A percentile compares a stretch with the other conserved stretches of the same genome.
These are phyloP conservation scores for Hippocampus comes DNA, from an alignment of 2,113 vertebrate species.

Conservation along the genomic window DNA sequence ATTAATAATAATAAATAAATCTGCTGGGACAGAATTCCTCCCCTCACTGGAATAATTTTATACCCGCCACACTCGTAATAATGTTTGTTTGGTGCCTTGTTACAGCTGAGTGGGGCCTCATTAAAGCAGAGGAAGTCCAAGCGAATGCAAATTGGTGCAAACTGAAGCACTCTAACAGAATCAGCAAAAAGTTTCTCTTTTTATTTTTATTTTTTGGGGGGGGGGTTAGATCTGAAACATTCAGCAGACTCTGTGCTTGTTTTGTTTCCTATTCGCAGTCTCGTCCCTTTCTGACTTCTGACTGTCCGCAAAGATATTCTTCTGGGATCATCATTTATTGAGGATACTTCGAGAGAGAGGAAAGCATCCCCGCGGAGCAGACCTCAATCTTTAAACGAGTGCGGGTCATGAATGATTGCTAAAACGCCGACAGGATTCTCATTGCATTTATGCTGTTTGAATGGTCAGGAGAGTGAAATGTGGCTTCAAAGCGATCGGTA, in stretches of 20 bases:
- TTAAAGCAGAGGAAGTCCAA: constrained; percentile 11
- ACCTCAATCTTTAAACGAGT: constrained; percentile 27
- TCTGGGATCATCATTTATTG: constrained; percentile 58
- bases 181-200: not conserved
- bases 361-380: constrained; percentile 36
- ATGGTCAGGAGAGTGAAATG: constrained; percentile 29
- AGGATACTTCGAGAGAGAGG: constrained; percentile 30
- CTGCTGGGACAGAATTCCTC: not conserved
- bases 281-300: constrained; percentile 2
- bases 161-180: not conserved
- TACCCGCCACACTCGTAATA: not conserved
- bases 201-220: not conserved
- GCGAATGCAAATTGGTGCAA: constrained; percentile 25
- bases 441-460: constrained; percentile 2
- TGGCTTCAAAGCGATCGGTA: not conserved
- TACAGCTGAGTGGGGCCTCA: constrained; percentile 16
- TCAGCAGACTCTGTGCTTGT: not conserved
- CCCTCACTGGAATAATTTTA: not conserved
- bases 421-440: constrained; percentile 1
- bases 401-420: constrained; percentile 23
- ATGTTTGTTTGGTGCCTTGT: constrained; percentile 9
- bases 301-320: constrained; percentile 29
- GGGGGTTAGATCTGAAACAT: not conserved
- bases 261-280: not conserved
- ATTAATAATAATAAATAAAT: not conserved